Conservation (phyloP, 2,888 invertebrate genomes). For the Scaptomyza tumidula region DNA sequence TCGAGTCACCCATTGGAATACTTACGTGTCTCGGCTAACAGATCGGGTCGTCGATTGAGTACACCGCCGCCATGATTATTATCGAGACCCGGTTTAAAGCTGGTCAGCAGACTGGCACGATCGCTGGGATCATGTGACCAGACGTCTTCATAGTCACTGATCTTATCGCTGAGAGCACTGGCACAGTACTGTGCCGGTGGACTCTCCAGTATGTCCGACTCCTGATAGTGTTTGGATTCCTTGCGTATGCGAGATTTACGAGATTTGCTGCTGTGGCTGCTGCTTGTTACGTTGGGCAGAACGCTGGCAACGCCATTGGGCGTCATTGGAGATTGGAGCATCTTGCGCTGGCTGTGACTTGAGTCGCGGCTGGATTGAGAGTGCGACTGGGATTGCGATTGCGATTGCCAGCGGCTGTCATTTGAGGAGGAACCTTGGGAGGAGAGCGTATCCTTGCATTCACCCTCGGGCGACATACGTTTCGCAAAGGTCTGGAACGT, state of each 20-base stretch:
- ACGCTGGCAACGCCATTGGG: slow-evolving; percentile 83
- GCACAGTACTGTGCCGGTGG: slow-evolving; percentile 93
- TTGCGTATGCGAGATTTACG: slow-evolving; percentile 86
- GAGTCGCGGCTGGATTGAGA: slow-evolving; percentile 86
- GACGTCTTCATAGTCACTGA: slow-evolving; percentile 97
- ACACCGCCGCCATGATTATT: slow-evolving; percentile 58
- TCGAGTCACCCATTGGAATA: neutral
- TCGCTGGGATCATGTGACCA: slow-evolving; percentile 90
- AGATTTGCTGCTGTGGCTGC: slow-evolving; percentile 81
- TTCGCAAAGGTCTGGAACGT: slow-evolving; percentile 88
- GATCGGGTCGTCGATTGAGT: slow-evolving; percentile 85
- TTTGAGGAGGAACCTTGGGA: slow-evolving; percentile 87
- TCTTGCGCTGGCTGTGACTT: slow-evolving; percentile 85
- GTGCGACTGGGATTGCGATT: slow-evolving; percentile 85
- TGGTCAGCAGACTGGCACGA: slow-evolving; percentile 85
- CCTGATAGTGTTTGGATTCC: slow-evolving; percentile 89
- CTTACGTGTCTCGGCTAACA: slow-evolving; percentile 87
- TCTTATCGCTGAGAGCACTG: slow-evolving; percentile 95
- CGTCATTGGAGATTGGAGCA: slow-evolving; percentile 83
- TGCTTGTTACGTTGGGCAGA: slow-evolving; percentile 67
- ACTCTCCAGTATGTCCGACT: slow-evolving; percentile 93
- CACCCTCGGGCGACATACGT: slow-evolving; percentile 89
- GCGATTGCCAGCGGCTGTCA: slow-evolving; percentile 82
- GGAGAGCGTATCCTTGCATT: slow-evolving; percentile 86
- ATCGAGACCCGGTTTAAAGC: slow-evolving; percentile 82